Conservation (phyloP, 1,140 invertebrate genomes). For the Cyclargus thomasi region DNA sequence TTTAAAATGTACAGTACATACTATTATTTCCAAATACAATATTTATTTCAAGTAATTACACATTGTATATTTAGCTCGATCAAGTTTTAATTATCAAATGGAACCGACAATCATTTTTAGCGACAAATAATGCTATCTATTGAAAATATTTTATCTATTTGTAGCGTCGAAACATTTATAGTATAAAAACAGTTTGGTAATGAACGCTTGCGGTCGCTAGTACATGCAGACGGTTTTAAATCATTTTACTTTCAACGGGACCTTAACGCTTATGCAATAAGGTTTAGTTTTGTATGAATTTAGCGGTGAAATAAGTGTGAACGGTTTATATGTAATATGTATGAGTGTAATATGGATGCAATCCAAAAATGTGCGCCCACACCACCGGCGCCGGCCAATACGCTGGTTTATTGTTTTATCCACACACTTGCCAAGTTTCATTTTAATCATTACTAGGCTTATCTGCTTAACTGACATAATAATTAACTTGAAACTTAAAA, state of each 20-base stretch:
- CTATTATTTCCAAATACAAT: too few species aligned
- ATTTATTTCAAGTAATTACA: background rate
- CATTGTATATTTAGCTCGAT: background rate
- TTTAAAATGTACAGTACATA: too few species aligned
- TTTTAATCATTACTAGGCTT: background rate
- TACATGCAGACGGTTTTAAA: too few species aligned
- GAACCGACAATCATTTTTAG: background rate
- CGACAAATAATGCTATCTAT: background rate
- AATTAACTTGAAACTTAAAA: conserved; percentile 8
- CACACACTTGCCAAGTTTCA: conserved; percentile 44
- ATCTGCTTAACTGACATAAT: conserved; percentile 18
- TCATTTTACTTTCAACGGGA: too few species aligned
- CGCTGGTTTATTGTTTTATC: conserved; percentile 46
- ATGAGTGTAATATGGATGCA: conserved; percentile 57
- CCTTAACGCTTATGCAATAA: too few species aligned
- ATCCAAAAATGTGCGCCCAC: conserved; percentile 58
- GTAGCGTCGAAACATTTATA: conserved; percentile 26
- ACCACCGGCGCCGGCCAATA: conserved; percentile 43
- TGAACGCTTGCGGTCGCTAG: conserved; percentile 39
- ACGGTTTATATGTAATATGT: conserved; percentile 21
- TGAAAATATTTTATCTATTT: background rate
- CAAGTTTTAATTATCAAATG: background rate
- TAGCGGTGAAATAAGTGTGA: background rate
- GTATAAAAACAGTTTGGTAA: conserved; percentile 33
- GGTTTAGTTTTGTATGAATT: too few species aligned